Evolutionary conservation across 1,140 invertebrate species (phyloP), one percentile per base, ranked within the genome.

Genomic region (Sitophilus oryzae): DNA sequence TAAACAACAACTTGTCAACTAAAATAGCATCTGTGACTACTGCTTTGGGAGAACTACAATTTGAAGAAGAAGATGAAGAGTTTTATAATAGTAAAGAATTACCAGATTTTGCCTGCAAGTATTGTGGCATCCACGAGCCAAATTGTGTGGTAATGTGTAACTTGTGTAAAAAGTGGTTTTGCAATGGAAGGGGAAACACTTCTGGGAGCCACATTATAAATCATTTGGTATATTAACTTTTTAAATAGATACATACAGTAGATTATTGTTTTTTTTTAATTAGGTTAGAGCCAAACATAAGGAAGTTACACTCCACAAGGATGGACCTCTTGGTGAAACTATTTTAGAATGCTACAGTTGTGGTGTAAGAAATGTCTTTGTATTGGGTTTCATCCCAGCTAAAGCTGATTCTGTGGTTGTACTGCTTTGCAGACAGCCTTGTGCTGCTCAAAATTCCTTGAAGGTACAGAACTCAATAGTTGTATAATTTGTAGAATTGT

Each of bases 381-480:
- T 98, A 19, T 78, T 99, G 40, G 97, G 97, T 44, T 99, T 98
- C 71, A 98, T 99, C 66, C 96, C 96, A 2, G 96, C 96, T 9
- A 99, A 99, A 77, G 94, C 96, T 6, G 96, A 99, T 73, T 97
- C 94, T 1, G 95, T 99, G 35, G 96, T 99, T n/a, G 95, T 99
- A 0, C 74, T 99, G 40, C 77, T 99, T 0, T 99, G 97, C 69
- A 82, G 96, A 73, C 80, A 98, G 76, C 96, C 96, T 3, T 99
- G 97, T 76, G 95, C 96, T 45, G 90, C 93, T 4, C 93, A 97
- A 72, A 95, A 86, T 69, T 94, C 91, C 30, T 56, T 72, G 20
- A 72, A 72, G 60, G 68, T 69, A 63, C n/a, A n/a, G n/a, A n/a
- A n/a, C n/a, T n/a, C n/a, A n/a, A n/a, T n/a, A n/a, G n/a, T n/a